A percentile compares a stretch with the other conserved stretches of the same genome.
Evolutionary conservation across 2,797 vertebrate species (phyloP).

Genomic region (Meriones psammophilus): DNA sequence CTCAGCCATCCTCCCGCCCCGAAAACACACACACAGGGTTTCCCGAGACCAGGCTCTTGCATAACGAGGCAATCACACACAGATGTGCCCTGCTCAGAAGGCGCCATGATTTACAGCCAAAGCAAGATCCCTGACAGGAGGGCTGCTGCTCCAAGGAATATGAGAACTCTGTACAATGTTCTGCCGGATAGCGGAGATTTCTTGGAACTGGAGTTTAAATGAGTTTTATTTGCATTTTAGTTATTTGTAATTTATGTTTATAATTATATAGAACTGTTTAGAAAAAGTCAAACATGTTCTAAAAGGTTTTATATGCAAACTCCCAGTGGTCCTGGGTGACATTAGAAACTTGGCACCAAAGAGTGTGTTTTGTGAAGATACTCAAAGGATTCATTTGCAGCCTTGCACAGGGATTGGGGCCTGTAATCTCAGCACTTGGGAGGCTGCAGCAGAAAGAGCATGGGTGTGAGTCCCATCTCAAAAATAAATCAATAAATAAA

Average conservation of each 20-base stretch:
- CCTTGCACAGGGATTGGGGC: neutral
- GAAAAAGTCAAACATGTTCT: slow-evolving; percentile 35
- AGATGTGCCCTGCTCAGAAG: neutral
- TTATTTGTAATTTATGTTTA: neutral
- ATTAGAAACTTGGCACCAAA: neutral
- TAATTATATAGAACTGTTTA: neutral
- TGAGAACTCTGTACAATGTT: slow-evolving; percentile 11
- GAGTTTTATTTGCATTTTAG: neutral
- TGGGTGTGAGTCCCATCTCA: neutral
- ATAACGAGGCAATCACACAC: neutral
- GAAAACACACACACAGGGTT: neutral
- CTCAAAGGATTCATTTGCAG: neutral
- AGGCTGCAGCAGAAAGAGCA: neutral
- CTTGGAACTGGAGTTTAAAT: neutral
- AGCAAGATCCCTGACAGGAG: neutral
- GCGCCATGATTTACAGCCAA: neutral
- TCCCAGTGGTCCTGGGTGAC: neutral
- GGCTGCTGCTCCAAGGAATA: neutral
- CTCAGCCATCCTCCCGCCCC: neutral
- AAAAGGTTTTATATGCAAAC: slow-evolving; percentile 42
- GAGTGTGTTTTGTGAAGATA: neutral
- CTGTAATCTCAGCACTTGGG: neutral
- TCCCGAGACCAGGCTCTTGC: neutral
- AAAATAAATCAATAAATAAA: neutral
- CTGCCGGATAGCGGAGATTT: neutral